A percentile compares a stretch with the other conserved stretches of the same genome.
phyloP scores from a whole-genome alignment of 37 sponge, comb jelly and placozoan genomes.

The Agelas oroides region DNA sequence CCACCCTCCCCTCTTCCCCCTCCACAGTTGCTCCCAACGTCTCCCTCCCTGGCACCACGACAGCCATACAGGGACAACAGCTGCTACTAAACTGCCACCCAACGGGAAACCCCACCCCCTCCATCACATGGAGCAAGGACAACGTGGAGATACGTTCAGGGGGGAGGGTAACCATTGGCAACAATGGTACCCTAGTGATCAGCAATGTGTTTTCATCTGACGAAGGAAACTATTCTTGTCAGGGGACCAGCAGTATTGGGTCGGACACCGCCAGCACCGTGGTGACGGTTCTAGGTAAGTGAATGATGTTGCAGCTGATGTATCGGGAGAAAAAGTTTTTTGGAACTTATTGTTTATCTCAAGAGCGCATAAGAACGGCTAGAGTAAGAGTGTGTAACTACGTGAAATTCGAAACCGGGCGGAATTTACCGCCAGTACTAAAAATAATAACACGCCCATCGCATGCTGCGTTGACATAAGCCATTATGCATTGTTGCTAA shows the following conservation, averaged over 20 bases:
- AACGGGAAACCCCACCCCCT: slow-evolving; percentile 58
- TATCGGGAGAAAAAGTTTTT: too few relatives aligned
- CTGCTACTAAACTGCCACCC: slow-evolving; percentile 46
- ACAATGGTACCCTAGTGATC: slow-evolving; percentile 17
- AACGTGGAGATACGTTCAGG: not conserved
- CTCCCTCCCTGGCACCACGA: slow-evolving; percentile 6
- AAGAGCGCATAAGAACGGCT: too few relatives aligned
- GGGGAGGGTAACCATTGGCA: not conserved
- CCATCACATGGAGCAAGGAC: slow-evolving; percentile 58
- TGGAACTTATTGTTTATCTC: too few relatives aligned
- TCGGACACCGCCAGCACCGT: slow-evolving; percentile 19
- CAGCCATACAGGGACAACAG: slow-evolving; percentile 17
- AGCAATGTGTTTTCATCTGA: slow-evolving; percentile 25
- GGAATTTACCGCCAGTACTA: too few relatives aligned
- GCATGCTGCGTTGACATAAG: too few relatives aligned
- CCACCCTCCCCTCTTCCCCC: not conserved
- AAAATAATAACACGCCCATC: too few relatives aligned
- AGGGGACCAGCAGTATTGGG: slow-evolving; percentile 36
- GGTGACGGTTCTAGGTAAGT: slow-evolving; percentile 52
- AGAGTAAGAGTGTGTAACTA: too few relatives aligned
- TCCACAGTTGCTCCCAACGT: slow-evolving; percentile 56
- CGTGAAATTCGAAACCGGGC: too few relatives aligned
- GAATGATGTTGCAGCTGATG: too few relatives aligned
- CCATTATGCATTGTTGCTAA: too few relatives aligned
- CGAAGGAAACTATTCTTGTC: slow-evolving; percentile 59